These are phyloP conservation scores for Littorina saxatilis DNA, from an alignment of 1,140 invertebrate genomes.

Conservation along the genomic window DNA sequence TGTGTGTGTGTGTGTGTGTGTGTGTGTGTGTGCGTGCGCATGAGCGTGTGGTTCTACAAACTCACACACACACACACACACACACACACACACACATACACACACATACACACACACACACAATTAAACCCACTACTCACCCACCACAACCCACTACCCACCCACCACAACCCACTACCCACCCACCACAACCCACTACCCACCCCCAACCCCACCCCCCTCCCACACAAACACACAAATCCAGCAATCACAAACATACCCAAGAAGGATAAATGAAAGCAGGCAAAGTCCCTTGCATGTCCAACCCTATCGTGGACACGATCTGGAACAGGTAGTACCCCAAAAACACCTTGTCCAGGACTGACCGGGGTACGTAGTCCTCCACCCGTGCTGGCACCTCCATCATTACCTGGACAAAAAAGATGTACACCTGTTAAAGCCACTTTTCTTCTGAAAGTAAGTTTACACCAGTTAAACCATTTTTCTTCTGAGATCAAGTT, in stretches of 20 bases:
- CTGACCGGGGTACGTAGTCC: neutral
- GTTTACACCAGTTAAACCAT: no score
- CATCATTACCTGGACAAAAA: neutral
- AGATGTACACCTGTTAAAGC: no score
- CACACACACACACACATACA: neutral
- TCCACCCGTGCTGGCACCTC: neutral
- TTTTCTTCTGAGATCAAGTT: no score
- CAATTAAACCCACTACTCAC: no score
- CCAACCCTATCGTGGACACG: conserved; percentile 39
- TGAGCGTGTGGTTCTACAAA: neutral
- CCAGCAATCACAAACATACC: conserved; percentile 5
- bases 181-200: no score
- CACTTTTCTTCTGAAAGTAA: no score
- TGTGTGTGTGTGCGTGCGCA: no score
- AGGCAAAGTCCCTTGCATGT: conserved; percentile 43
- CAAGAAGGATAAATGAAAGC: conserved; percentile 42
- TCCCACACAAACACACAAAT: neutral
- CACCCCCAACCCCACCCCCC: neutral
- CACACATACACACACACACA: neutral
- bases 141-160: no score
- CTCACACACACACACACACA: neutral
- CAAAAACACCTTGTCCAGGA: conserved; percentile 40
- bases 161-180: no score
- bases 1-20: no score
- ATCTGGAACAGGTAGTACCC: conserved; percentile 48